Evolutionary conservation across 1,140 invertebrate genomes (phyloP).

Genomic region (Drosophila bipectinata): DNA sequence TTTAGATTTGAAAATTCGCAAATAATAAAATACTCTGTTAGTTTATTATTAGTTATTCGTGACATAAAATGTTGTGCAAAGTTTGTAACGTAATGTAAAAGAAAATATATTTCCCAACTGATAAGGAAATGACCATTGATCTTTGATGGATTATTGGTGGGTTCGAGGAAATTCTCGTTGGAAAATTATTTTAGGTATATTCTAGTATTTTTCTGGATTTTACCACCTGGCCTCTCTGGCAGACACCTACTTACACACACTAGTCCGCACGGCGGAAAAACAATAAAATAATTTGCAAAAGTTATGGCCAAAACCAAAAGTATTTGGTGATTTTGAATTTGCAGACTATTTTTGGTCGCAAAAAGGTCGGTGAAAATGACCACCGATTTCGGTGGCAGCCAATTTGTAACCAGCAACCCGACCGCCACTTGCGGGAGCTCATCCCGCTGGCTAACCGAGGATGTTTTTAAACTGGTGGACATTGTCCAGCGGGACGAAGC

Average conservation of each 20-base stretch:
- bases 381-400: conserved; percentile 52
- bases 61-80: no score
- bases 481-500: conserved; percentile 80
- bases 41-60: no score
- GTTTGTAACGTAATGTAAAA: no score
- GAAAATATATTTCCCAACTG: no score
- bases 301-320: conserved; percentile 21
- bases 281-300: conserved; percentile 18
- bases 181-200: neutral
- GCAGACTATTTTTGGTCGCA: neutral
- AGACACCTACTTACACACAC: neutral
- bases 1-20: no score
- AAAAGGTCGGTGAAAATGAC: conserved; percentile 44
- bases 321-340: neutral
- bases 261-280: neutral
- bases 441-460: conserved; percentile 78
- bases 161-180: neutral
- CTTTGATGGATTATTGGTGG: no score
- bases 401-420: conserved; percentile 56
- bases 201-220: neutral
- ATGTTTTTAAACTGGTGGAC: conserved; percentile 80
- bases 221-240: neutral
- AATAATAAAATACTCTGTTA: no score
- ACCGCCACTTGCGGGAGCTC: conserved; percentile 52
- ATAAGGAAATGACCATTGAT: no score